These are phyloP conservation scores for Samia ricini DNA, from an alignment of 1,140 invertebrate genomes.

Conservation along the genomic window DNA sequence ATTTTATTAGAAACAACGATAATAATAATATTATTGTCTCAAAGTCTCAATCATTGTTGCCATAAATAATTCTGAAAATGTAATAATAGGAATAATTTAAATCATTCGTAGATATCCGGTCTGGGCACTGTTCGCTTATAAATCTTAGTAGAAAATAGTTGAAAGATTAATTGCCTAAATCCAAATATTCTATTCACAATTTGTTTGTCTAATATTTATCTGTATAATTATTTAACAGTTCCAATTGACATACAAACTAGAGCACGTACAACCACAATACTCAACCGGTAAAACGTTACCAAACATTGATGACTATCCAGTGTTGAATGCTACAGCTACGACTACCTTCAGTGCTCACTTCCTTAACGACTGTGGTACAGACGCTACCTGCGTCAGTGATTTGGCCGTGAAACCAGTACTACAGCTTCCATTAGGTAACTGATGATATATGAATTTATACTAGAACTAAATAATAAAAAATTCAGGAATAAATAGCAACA, in stretches of 20 bases:
- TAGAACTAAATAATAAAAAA: constrained; percentile 1
- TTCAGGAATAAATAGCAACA: neutral
- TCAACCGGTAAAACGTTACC: constrained; percentile 79
- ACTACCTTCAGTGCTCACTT: constrained; percentile 91
- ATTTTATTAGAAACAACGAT: no score
- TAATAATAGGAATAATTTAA: no score
- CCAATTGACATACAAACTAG: constrained; percentile 89
- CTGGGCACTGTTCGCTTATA: no score
- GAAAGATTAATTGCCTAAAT: no score
- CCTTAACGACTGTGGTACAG: constrained; percentile 94
- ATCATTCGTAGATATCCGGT: no score
- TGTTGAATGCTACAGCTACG: constrained; percentile 92
- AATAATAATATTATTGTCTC: no score
- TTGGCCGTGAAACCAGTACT: constrained; percentile 84
- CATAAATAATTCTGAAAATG: no score
- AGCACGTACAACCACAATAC: constrained; percentile 82
- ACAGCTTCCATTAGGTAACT: constrained; percentile 78
- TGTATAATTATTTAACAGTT: constrained; percentile 82
- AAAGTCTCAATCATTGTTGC: no score
- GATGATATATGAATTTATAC: constrained; percentile 9
- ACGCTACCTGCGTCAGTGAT: constrained; percentile 94
- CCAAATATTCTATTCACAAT: no score
- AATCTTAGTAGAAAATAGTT: no score
- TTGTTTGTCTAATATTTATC: no score
- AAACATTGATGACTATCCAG: constrained; percentile 89